A percentile compares a stretch with the other conserved stretches of the same genome.
phyloP scores from a whole-genome alignment of 37 sponge, comb jelly and placozoan genomes.

The Aplysina aerophoba region DNA sequence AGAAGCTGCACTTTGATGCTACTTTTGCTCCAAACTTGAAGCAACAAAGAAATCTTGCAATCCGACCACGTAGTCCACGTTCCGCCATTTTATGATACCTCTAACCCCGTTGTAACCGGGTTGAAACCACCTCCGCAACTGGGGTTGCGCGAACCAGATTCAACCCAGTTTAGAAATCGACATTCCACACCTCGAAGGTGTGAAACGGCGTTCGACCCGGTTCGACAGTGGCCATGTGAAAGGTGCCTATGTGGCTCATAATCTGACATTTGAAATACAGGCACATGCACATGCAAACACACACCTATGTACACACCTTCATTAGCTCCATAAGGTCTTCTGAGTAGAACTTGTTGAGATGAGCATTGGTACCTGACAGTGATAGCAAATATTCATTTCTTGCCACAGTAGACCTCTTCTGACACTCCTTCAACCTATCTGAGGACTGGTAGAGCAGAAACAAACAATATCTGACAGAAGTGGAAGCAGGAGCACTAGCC shows the following conservation, averaged over 20 bases:
- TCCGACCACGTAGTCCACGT: too few species aligned
- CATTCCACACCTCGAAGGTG: too few species aligned
- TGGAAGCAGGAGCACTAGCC: background rate
- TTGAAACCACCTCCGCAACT: too few species aligned
- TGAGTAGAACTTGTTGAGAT: constrained; percentile 41
- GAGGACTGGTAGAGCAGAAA: constrained; percentile 21
- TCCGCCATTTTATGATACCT: too few species aligned
- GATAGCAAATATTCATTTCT: constrained; percentile 83
- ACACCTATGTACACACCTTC: constrained; percentile 44
- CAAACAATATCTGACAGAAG: background rate
- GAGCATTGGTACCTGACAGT: constrained; percentile 65
- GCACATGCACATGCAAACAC: constrained; percentile 7
- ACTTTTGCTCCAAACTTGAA: too few species aligned
- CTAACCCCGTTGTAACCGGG: too few species aligned
- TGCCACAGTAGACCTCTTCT: constrained; percentile 70
- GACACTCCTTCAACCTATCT: constrained; percentile 66
- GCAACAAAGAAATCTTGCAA: too few species aligned
- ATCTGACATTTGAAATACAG: background rate
- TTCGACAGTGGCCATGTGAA: too few species aligned
- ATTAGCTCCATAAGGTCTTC: constrained; percentile 65
- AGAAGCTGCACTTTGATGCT: too few species aligned
- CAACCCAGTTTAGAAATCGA: too few species aligned
- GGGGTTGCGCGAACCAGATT: too few species aligned
- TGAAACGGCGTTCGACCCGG: too few species aligned
- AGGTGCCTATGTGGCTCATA: background rate